Base-by-base conservation (phyloP, 37 sponge, comb jelly and placozoan genomes). In the Lycopodina hypogea region DNA sequence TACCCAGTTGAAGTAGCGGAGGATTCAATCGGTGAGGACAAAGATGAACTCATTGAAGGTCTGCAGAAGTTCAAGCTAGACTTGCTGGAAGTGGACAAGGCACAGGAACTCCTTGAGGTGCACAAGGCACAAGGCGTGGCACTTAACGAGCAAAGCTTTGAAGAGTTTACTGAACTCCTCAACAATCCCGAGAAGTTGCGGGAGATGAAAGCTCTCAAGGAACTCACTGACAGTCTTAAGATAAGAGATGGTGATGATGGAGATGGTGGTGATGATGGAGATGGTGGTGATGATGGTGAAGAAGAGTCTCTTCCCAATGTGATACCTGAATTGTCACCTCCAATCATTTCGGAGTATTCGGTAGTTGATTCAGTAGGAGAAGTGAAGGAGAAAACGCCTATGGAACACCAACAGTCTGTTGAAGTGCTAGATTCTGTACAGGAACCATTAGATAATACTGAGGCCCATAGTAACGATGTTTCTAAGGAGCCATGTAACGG, bases 141-240 rank as follows among this genome's bases (percentile, higher is more conserved):
- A 12, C 48, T 45, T 45, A 73, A 29, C 30, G 15, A 24, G 3
- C 53, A 55, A 17, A 73, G 55, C 35, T 77, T 32, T 42, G 77
- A 77, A 37, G 32, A 77, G 33, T 77, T 77, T 63, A 63, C 63
- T 19, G 45, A 62, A 23, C 21, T 77, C 1, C 77, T 77, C n/a
- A 37, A 4, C 8, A 51, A 77, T 62, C 77, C 64, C 3, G 23
- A 38, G 51, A 75, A 75, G 28, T 34, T 73, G 21, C 42, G 32
- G 30, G 56, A 73, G 56, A 62, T 63, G 30, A 24, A 30, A 21
- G 48, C 48, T 40, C 63, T 61, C 17, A 63, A 63, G 61, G 73
- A 72, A 34, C 42, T 22, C 60, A 28, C 18, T 3, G 60, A 59
- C n/a, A n/a, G n/a, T n/a, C n/a, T n/a, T n/a, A n/a, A n/a, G n/a